Percentiles rank a stretch among this genome's conserved stretches.
These are phyloP conservation scores for Oryzias melastigma DNA, from an alignment of 2,113 vertebrate genomes.

Conservation along the genomic window DNA sequence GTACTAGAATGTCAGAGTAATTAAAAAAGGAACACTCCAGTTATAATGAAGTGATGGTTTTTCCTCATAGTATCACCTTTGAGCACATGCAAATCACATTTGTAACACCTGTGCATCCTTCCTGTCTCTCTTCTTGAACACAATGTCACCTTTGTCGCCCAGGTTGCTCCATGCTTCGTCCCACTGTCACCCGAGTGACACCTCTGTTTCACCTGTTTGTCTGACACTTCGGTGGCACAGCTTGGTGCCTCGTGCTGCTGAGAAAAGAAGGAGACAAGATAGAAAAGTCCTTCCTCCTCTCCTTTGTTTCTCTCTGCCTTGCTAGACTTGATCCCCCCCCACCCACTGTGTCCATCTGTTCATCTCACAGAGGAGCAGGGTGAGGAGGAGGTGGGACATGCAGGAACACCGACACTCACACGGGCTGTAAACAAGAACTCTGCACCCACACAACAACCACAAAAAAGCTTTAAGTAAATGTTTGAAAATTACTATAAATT, in stretches of 20 bases:
- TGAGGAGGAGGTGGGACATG: constrained; percentile 64
- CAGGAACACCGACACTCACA: constrained; percentile 57
- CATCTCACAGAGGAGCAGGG: constrained; percentile 58
- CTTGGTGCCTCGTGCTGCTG: constrained; percentile 36
- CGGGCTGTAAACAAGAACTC: constrained; percentile 48
- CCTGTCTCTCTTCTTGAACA: constrained; percentile 12
- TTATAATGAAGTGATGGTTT: not conserved
- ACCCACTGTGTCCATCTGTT: constrained; percentile 70
- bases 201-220: constrained; percentile 63
- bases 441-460: constrained; percentile 12
- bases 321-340: constrained; percentile 32
- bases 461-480: not conserved
- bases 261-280: constrained; percentile 22
- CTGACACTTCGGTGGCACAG: constrained; percentile 48
- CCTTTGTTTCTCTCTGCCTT: constrained; percentile 46
- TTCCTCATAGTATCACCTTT: constrained; percentile 15
- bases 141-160: constrained; percentile 49
- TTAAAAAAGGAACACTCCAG: not conserved
- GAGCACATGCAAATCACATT: constrained; percentile 28
- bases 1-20: not conserved
- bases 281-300: constrained; percentile 37
- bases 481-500: too few relatives aligned
- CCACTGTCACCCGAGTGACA: constrained; percentile 50
- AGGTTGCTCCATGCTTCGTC: constrained; percentile 48
- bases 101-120: constrained; percentile 21